Base-by-base conservation (phyloP, 2,113 vertebrate species). In the Erpornis zantholeuca region DNA sequence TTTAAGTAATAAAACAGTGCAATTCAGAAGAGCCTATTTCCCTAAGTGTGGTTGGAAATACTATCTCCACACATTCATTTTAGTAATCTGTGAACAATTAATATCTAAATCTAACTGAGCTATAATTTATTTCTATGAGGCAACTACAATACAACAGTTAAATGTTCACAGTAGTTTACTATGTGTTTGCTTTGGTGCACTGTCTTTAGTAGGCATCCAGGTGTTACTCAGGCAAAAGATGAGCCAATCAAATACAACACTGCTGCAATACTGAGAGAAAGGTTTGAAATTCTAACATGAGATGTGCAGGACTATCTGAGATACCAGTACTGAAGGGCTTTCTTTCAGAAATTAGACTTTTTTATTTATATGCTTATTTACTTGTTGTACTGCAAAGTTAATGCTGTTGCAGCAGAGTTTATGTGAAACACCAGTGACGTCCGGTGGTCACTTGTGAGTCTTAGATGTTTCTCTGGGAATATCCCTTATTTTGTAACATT, bases 291-390 rank as follows among this genome's bases (percentile, higher is more conserved):
- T 91, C 83, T 92, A 28, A 90, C 8, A 13, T 9, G 36, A 96
- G 94, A 90, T 95, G 97, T 90, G 79, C 97, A 95, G 95, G 93
- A 92, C 96, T 95, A 92, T 77, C 94, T 84, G 79, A 94, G 89
- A 96, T 93, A 94, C 96, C 95, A 85, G 23, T 70, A 77, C 97
- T 82, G 79, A 96, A 96, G 96, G 96, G 96, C 97, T 97, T 85
- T 94, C 95, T 97, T 97, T 95, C 70, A 88, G 79, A 97, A 97
- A 96, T 97, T 97, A 97, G 97, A 97, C 97, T 93, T 92, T 54
- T 13, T 92, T 92, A 56, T 80, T 91, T 89, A 11, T 82, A 3
- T 83, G 7, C 79, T 65, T 86, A 31, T 82, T 96, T 94, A 49
- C 75, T 76, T 93, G 28, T 2, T 77, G 33, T 83, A 60, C 97